Evolutionary conservation across 2,888 invertebrate genomes (phyloP).

Genomic region (Lomographa bimaculata): DNA sequence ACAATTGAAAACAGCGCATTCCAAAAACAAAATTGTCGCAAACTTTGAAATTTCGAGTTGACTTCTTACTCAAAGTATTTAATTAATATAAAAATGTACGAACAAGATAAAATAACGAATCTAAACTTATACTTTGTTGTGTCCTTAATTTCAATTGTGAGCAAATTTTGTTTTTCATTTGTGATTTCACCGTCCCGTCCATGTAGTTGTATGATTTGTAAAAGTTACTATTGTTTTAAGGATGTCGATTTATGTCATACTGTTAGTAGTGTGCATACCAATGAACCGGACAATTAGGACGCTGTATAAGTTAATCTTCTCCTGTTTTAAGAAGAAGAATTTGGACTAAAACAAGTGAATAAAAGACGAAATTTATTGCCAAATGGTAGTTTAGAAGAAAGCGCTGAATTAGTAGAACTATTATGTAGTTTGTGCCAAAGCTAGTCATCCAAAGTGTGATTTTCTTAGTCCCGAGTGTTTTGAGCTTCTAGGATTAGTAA

Average conservation of each 20-base stretch:
- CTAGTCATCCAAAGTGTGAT: slow-evolving; percentile 41
- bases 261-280: too few relatives aligned
- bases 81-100: slow-evolving; percentile 24
- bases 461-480: slow-evolving; percentile 40
- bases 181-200: slow-evolving; percentile 79
- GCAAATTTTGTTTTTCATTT: slow-evolving; percentile 39
- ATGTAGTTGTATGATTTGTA: slow-evolving; percentile 62
- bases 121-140: slow-evolving; percentile 24
- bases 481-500: slow-evolving; percentile 75
- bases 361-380: slow-evolving; percentile 37
- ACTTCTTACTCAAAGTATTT: too few relatives aligned
- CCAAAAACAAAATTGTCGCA: neutral
- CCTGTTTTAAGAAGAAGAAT: slow-evolving; percentile 62
- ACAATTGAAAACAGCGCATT: neutral
- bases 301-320: slow-evolving; percentile 40
- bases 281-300: neutral
- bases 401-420: slow-evolving; percentile 36
- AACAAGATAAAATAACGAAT: slow-evolving; percentile 34
- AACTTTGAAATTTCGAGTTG: too few relatives aligned
- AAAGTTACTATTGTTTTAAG: slow-evolving; percentile 40
- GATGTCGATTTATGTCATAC: too few relatives aligned
- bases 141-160: slow-evolving; percentile 18
- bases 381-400: slow-evolving; percentile 40
- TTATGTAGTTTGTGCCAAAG: slow-evolving; percentile 28
- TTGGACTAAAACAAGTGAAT: slow-evolving; percentile 31